Percentiles rank a stretch among this genome's conserved stretches.
Conservation (phyloP, 2,888 invertebrate species). For the Apantesis nais region DNA sequence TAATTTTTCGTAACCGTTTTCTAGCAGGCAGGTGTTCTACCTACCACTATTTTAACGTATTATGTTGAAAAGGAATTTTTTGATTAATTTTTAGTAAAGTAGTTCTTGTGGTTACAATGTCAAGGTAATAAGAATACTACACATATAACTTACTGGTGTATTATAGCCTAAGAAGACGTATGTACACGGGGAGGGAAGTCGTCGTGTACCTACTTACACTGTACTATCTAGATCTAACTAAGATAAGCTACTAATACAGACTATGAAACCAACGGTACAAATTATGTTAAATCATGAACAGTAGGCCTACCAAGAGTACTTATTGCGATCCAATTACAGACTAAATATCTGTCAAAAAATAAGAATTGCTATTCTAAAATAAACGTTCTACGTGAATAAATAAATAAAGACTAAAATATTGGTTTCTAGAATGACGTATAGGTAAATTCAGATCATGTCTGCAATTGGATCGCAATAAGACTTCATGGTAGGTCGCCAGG, state of each 20-base stretch:
- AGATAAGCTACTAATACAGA: background rate
- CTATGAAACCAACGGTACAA: background rate
- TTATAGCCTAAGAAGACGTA: background rate
- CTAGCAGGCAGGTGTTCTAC: background rate
- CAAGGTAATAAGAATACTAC: background rate
- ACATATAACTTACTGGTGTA: background rate
- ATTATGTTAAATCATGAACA: no score
- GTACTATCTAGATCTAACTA: background rate
- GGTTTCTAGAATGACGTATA: no score
- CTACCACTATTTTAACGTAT: background rate
- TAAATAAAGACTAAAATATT: no score
- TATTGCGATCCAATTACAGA: no score
- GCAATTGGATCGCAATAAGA: no score
- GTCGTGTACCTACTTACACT: background rate
- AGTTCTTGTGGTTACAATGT: background rate
- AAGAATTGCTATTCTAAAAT: no score
- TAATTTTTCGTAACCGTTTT: constrained; percentile 1
- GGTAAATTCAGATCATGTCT: no score
- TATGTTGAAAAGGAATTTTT: background rate
- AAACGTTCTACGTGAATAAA: no score
- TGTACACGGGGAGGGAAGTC: background rate
- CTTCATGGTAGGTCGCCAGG: no score
- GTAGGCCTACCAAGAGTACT: no score
- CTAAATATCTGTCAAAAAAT: no score
- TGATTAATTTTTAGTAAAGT: background rate